Evolutionary conservation across 1,140 invertebrate species (phyloP).

Genomic region (Rhagoletis pomonella): DNA sequence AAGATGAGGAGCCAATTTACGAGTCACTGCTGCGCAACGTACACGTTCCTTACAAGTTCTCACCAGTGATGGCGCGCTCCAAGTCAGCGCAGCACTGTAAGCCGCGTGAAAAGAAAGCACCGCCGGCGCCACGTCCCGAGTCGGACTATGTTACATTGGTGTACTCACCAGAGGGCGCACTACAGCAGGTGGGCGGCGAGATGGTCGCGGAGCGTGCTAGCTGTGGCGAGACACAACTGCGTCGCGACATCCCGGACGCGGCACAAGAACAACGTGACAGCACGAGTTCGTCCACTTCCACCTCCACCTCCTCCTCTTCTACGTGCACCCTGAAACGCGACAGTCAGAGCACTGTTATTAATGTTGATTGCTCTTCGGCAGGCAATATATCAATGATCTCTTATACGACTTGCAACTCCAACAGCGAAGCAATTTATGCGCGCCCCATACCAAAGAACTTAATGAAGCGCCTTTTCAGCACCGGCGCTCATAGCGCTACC

Average conservation of each 20-base stretch:
- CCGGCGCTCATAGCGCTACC: background rate
- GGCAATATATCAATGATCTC: conserved; percentile 63
- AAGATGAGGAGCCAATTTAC: conserved; percentile 67
- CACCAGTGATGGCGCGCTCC: conserved; percentile 66
- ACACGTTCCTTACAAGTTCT: conserved; percentile 73
- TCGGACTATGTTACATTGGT: conserved; percentile 73
- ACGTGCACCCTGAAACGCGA: conserved; percentile 66
- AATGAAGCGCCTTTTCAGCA: conserved; percentile 63
- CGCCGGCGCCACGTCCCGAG: conserved; percentile 62
- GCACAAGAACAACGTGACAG: conserved; percentile 61
- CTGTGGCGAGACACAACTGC: conserved; percentile 28
- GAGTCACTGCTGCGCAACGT: conserved; percentile 71
- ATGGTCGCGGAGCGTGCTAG: conserved; percentile 54
- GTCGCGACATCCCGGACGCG: conserved; percentile 59
- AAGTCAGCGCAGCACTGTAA: conserved; percentile 65
- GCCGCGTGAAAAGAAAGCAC: conserved; percentile 60
- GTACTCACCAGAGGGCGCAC: conserved; percentile 66
- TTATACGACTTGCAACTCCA: conserved; percentile 11
- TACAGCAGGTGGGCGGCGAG: conserved; percentile 66
- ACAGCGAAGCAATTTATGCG: conserved; percentile 29
- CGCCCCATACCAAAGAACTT: conserved; percentile 66
- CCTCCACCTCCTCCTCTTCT: conserved; percentile 46
- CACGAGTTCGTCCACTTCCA: conserved; percentile 59
- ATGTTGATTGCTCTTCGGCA: conserved; percentile 19
- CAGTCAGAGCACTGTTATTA: conserved; percentile 67